Conservation (phyloP, 2,113 vertebrate genomes). For the Sterna hirundo region DNA sequence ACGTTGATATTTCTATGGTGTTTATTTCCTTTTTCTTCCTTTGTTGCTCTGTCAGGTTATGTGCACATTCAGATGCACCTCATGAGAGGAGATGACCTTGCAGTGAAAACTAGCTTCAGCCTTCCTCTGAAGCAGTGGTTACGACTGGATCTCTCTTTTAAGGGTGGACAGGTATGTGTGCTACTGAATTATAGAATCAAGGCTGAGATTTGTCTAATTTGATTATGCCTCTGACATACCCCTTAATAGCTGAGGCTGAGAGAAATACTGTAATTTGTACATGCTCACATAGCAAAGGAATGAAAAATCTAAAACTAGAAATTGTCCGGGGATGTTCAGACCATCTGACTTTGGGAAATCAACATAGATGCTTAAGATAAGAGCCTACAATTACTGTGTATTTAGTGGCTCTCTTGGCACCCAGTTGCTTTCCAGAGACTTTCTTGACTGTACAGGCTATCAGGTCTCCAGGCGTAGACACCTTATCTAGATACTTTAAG, state of each 20-base stretch:
- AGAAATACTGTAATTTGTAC: background rate
- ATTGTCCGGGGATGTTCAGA: background rate
- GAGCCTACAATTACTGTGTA: background rate
- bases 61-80: constrained; percentile 87
- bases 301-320: background rate
- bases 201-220: background rate
- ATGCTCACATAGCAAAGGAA: background rate
- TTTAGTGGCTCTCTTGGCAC: background rate
- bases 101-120: constrained; percentile 75
- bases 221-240: background rate
- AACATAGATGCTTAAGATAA: background rate
- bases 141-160: constrained; percentile 84
- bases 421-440: background rate
- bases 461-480: background rate
- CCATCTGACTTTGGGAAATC: background rate
- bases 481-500: background rate
- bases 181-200: background rate
- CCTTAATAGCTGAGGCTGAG: background rate
- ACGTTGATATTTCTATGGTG: background rate
- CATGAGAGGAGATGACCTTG: constrained; percentile 78
- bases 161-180: constrained; percentile 78
- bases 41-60: constrained; percentile 69
- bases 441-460: background rate
- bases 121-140: constrained; percentile 86
- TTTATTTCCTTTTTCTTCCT: background rate